Evolutionary conservation across 1,140 invertebrate genomes (phyloP), one percentile per base, ranked within the genome.

Genomic region (Macrobrachium nipponense): DNA sequence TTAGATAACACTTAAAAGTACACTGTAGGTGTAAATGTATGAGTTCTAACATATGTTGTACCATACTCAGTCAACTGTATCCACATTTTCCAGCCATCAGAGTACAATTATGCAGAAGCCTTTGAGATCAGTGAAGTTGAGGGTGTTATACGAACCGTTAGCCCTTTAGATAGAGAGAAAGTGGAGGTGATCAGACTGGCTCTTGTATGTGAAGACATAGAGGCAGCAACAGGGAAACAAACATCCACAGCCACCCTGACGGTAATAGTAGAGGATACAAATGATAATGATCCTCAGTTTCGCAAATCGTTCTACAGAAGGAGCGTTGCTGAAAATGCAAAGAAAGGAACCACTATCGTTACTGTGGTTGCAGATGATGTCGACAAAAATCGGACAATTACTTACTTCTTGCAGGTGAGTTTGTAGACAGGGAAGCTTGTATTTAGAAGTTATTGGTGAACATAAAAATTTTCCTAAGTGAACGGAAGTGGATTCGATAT

Each of bases 201-300:
- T 0, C 90, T 98, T 3, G 92, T 94, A 14, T 97, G 97, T 0
- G 95, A 97, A 92, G 97, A 98, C 91, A 92, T 96, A 84, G 96
- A 86, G 59, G 87, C 87, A 60, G 59, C 72, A 15, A 86, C 79
- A 36, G 86, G 66, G 17, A 72, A 81, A 23, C 81, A 85, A n/a
- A 87, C 88, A 43, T 64, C 92, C 91, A 87, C 89, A 93, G 95
- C 94, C 0, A 94, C 93, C 11, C 91, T 97, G 0, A 96, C 93
- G 27, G 94, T 97, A 72, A 91, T 95, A 61, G 93, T 98, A 11
- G 94, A 95, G 23, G 93, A 94, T 81, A 95, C 96, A 82, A 99
- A 99, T 90, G 97, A 99, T 88, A 98, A 98, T 90, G 95, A 95
- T 90, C 97, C 97, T 0, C 94, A 94, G 88, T 98, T 98, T 89